Evolutionary conservation across 2,888 invertebrate species (phyloP).

Genomic region (Falcaria lacertinaria): DNA sequence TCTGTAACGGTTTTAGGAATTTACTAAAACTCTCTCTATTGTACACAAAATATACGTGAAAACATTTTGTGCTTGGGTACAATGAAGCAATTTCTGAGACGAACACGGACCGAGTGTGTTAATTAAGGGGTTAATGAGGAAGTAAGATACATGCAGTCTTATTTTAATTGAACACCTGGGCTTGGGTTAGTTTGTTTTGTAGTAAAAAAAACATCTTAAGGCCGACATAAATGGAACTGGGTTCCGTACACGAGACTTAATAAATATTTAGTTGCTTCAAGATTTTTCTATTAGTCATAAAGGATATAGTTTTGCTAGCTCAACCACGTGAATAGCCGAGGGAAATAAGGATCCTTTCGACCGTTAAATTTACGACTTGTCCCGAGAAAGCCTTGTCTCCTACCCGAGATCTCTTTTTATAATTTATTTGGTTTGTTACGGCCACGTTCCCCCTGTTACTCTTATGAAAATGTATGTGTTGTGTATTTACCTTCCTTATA

Average conservation of each 20-base stretch:
- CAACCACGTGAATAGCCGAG: slow-evolving; percentile 63
- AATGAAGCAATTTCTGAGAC: slow-evolving; percentile 65
- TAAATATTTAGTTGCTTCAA: slow-evolving; percentile 33
- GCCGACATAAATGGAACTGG: too few species aligned
- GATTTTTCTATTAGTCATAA: slow-evolving; percentile 61
- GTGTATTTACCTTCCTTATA: background rate
- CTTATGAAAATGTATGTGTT: slow-evolving; percentile 48
- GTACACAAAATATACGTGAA: too few species aligned
- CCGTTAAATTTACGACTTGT: slow-evolving; percentile 79
- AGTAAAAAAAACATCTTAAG: background rate
- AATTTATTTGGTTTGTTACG: slow-evolving; percentile 75
- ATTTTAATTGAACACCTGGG: slow-evolving; percentile 32
- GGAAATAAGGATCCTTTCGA: slow-evolving; percentile 73
- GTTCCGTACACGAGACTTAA: slow-evolving; percentile 19
- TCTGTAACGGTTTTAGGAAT: slow-evolving; percentile 60
- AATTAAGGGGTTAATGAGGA: slow-evolving; percentile 63
- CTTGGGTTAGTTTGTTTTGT: slow-evolving; percentile 17
- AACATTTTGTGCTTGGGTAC: too few species aligned
- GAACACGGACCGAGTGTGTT: slow-evolving; percentile 61
- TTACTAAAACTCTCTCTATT: too few species aligned
- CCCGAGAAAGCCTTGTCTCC: slow-evolving; percentile 68
- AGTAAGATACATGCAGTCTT: slow-evolving; percentile 44
- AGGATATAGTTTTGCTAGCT: slow-evolving; percentile 60
- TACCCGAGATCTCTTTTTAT: slow-evolving; percentile 67
- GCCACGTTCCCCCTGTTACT: slow-evolving; percentile 44